Conservation (phyloP, 2,888 invertebrate genomes). For the Pycnomerus fuliginosus region DNA sequence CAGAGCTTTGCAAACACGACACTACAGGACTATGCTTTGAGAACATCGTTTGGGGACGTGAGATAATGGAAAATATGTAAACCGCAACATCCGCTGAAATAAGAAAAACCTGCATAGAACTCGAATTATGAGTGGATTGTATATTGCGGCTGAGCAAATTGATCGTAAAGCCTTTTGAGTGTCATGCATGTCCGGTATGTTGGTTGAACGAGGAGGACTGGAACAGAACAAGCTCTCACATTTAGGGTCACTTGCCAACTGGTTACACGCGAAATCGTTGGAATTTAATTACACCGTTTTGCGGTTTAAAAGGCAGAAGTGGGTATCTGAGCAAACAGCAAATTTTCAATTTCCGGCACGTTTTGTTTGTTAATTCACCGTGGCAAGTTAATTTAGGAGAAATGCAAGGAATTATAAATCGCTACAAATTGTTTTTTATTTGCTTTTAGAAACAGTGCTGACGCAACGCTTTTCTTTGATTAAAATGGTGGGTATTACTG, state of each 20-base stretch:
- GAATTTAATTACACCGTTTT: slow-evolving; percentile 43
- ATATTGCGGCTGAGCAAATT: slow-evolving; percentile 1
- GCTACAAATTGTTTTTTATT: slow-evolving; percentile 28
- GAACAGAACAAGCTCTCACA: slow-evolving; percentile 4
- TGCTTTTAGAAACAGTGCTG: neutral
- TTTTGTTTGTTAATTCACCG: slow-evolving; percentile 41
- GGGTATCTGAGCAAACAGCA: slow-evolving; percentile 40
- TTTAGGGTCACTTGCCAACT: slow-evolving; percentile 33
- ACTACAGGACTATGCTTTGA: too few relatives aligned
- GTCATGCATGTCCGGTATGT: slow-evolving; percentile 1
- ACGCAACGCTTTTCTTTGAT: slow-evolving; percentile 18
- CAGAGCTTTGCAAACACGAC: slow-evolving; percentile 23
- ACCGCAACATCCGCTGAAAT: too few relatives aligned
- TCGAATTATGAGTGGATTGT: slow-evolving; percentile 3
- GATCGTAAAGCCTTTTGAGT: slow-evolving; percentile 3
- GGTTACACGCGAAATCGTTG: slow-evolving; percentile 35
- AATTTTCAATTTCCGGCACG: slow-evolving; percentile 46
- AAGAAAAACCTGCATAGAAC: too few relatives aligned
- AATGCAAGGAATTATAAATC: slow-evolving; percentile 33
- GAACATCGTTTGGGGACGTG: slow-evolving; percentile 13
- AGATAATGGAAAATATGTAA: slow-evolving; percentile 16
- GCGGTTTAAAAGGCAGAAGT: slow-evolving; percentile 38
- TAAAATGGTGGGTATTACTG: slow-evolving; percentile 24
- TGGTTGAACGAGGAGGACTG: neutral
- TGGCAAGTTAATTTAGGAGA: slow-evolving; percentile 39